A percentile compares a stretch with the other conserved stretches of the same genome.
These are phyloP conservation scores for Neodon shergylaensis DNA, from an alignment of 2,113 vertebrate species.

Conservation along the genomic window DNA sequence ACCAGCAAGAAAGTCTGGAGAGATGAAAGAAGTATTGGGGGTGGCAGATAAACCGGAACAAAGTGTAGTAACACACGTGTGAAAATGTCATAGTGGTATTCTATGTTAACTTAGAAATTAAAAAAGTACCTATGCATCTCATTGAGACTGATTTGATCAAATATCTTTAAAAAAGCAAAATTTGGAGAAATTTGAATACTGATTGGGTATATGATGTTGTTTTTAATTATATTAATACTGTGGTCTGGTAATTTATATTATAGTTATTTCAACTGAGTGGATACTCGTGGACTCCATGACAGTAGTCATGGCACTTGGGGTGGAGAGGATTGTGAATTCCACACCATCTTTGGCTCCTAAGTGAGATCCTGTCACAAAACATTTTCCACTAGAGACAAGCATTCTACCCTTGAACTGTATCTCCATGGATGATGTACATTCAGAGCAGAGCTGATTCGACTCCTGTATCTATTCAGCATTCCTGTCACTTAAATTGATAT, in stretches of 20 bases:
- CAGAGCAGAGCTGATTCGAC: not conserved
- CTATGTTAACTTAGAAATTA: not conserved
- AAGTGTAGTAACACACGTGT: not conserved
- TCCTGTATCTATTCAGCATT: not conserved
- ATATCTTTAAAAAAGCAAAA: not conserved
- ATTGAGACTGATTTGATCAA: slow-evolving; percentile 27
- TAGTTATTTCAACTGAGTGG: not conserved
- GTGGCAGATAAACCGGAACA: not conserved
- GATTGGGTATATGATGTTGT: not conserved
- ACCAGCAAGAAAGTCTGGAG: too few relatives aligned
- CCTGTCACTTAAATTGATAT: not conserved
- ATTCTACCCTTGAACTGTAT: not conserved
- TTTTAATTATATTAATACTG: too few relatives aligned
- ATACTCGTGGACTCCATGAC: not conserved
- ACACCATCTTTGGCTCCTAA: not conserved
- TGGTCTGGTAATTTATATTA: not conserved
- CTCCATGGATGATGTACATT: not conserved
- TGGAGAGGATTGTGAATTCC: not conserved
- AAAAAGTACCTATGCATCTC: not conserved
- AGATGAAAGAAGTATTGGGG: too few relatives aligned
- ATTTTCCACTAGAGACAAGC: not conserved
- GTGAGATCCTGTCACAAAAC: not conserved
- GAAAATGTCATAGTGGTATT: not conserved
- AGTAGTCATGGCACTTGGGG: not conserved
- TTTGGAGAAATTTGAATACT: not conserved